These are phyloP conservation scores for Amphiprion percula DNA, from an alignment of 2,113 vertebrate species.

Conservation along the genomic window DNA sequence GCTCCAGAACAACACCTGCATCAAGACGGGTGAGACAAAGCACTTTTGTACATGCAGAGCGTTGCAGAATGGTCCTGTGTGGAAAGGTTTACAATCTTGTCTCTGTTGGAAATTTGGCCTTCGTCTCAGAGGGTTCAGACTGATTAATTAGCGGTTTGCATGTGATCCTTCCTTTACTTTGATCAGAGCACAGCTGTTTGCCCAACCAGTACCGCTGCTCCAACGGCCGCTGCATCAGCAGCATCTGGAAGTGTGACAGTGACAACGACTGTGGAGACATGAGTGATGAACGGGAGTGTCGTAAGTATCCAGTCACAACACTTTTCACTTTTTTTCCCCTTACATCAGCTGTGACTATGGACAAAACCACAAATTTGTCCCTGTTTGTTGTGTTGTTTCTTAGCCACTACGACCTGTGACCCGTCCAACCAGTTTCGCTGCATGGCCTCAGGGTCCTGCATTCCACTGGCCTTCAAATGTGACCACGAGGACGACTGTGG, in stretches of 20 bases:
- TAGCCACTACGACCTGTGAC: constrained; percentile 93
- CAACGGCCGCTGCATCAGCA: constrained; percentile 97
- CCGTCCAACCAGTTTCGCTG: constrained; percentile 93
- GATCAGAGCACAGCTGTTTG: constrained; percentile 88
- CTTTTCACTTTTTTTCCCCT: too few relatives aligned
- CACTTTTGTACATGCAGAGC: neutral
- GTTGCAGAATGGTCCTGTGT: neutral
- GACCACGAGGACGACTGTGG: constrained; percentile 98
- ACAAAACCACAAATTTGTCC: neutral
- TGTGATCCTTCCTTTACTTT: neutral
- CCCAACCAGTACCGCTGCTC: constrained; percentile 95
- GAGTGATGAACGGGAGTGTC: constrained; percentile 96
- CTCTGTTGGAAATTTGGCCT: neutral
- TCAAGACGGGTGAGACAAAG: constrained; percentile 87
- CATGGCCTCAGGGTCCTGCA: constrained; percentile 92
- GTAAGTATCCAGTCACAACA: constrained; percentile 81
- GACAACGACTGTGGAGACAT: constrained; percentile 99
- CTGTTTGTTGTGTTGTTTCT: neutral
- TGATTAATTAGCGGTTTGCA: neutral
- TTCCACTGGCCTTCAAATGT: constrained; percentile 96
- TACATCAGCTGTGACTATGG: too few relatives aligned
- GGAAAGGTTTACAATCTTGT: neutral
- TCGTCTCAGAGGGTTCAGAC: neutral
- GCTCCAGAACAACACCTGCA: constrained; percentile 88
- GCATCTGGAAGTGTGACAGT: constrained; percentile 97